Evolutionary conservation across 2,113 vertebrate genomes (phyloP).

Genomic region (Ariopsis seemanni): DNA sequence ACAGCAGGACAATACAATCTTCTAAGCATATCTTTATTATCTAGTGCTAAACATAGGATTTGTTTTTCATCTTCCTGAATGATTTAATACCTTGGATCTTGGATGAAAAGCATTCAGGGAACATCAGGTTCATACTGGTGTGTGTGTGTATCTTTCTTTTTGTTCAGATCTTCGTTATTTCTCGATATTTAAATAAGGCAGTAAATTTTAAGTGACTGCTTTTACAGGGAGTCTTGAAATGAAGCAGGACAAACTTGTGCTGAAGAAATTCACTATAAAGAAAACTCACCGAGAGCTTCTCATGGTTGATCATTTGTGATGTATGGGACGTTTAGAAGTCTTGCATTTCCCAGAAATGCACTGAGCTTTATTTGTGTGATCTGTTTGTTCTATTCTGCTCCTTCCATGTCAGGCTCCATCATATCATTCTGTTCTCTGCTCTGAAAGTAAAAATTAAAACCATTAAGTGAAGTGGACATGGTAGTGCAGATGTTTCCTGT

Average conservation of each 20-base stretch:
- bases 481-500: slow-evolving; percentile 8
- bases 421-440: not conserved
- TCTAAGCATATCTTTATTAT: not conserved
- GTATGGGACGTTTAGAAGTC: not conserved
- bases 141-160: not conserved
- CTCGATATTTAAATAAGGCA: not conserved
- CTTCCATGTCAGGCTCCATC: not conserved
- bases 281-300: not conserved
- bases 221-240: not conserved
- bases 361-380: not conserved
- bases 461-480: slow-evolving; percentile 7
- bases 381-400: not conserved
- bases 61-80: not conserved
- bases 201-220: not conserved
- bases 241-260: not conserved
- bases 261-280: not conserved
- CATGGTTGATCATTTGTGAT: slow-evolving; percentile 12
- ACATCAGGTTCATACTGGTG: not conserved
- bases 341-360: too few species aligned
- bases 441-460: slow-evolving; percentile 36
- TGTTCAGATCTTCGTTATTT: not conserved
- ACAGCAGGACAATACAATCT: slow-evolving; percentile 18
- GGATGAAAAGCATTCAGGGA: not conserved
- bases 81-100: too few species aligned
- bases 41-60: not conserved